Base-by-base conservation (phyloP, 2,797 vertebrate species). In the Ctenosaura bakeri region DNA sequence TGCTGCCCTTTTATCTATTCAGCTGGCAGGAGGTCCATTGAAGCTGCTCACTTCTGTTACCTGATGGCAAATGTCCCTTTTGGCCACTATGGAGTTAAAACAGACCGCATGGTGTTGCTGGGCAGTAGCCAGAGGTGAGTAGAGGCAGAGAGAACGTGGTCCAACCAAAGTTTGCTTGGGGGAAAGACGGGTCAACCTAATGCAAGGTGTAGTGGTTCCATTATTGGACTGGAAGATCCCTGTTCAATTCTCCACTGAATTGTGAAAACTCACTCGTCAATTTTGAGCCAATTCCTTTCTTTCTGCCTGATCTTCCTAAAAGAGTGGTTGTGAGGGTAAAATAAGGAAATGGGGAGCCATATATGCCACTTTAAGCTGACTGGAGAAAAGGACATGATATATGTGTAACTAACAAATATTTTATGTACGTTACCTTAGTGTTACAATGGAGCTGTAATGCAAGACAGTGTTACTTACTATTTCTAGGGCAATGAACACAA, bases 41-140 rank as follows among this genome's bases (percentile, higher is more conserved):
- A 98, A 91, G 98, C 98, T 0, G 97, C 98, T 93, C 98, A 99
- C 79, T 97, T 99, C 96, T 99, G 98, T 97, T 99, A 99, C 96
- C 97, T 99, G 95, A 97, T 97, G 91, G 98, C 98, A 74, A 94
- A 96, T 0, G 91, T 96, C 87, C 97, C 98, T 92, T 98, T 99
- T 0, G 97, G 98, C 56, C 95, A 96, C 90, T 98, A 98, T 0
- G 96, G 96, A 0, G 94, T 93, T 83, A 98, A 98, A 91, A 94
- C 97, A 2, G 98, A 98, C 13, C 98, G 96, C 29, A 95, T 99
- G 92, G 97, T 96, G 87, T 97, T 99, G 90, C 97, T 99, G 42
- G 98, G 98, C 93, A 98, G 98, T 94, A 98, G 94, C 95, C 98
- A 98, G 95, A 97, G 97, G 99, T 99, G 93, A 95, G 97, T 1